Percentiles rank a stretch among this genome's conserved stretches.
Conservation (phyloP, 2,113 vertebrate genomes). For the Prochilodus magdalenae region DNA sequence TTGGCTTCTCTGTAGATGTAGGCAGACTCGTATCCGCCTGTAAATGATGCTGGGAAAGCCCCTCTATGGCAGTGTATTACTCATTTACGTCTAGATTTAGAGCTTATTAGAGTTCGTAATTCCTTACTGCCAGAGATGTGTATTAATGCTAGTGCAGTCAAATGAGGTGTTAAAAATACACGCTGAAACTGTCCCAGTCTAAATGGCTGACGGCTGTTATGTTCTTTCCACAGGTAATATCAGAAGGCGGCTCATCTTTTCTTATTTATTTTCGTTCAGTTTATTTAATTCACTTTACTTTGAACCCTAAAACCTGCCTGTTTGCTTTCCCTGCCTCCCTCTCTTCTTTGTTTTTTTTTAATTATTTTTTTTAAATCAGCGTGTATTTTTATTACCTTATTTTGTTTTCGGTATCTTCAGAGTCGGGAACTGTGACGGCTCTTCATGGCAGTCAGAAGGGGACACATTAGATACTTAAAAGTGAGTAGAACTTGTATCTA, state of each 20-base stretch:
- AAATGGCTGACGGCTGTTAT: slow-evolving; percentile 49
- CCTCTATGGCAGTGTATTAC: too few species aligned
- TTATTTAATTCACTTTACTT: slow-evolving; percentile 45
- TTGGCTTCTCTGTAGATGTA: too few species aligned
- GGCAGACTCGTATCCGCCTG: too few species aligned
- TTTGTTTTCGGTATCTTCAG: slow-evolving; percentile 64
- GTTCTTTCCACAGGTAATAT: slow-evolving; percentile 63
- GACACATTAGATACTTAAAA: slow-evolving; percentile 82
- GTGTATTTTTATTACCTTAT: slow-evolving; percentile 62
- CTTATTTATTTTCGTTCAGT: slow-evolving; percentile 45
- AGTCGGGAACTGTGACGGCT: slow-evolving; percentile 78
- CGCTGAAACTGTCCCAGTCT: slow-evolving; percentile 44
- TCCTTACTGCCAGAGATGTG: too few species aligned
- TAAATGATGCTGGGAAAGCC: too few species aligned
- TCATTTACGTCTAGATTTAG: too few species aligned
- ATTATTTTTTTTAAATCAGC: slow-evolving; percentile 38
- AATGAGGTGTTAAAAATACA: slow-evolving; percentile 58
- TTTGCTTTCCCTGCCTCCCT: slow-evolving; percentile 4
- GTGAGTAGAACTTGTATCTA: slow-evolving; percentile 71
- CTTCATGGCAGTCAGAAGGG: slow-evolving; percentile 84
- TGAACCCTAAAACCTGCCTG: slow-evolving; percentile 26
- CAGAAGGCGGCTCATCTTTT: slow-evolving; percentile 54
- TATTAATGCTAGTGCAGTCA: neutral
- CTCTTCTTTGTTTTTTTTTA: slow-evolving; percentile 5
- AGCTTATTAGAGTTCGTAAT: too few species aligned